Base-by-base conservation (phyloP, 1,140 invertebrate species). In the Oryctes rhinoceros region DNA sequence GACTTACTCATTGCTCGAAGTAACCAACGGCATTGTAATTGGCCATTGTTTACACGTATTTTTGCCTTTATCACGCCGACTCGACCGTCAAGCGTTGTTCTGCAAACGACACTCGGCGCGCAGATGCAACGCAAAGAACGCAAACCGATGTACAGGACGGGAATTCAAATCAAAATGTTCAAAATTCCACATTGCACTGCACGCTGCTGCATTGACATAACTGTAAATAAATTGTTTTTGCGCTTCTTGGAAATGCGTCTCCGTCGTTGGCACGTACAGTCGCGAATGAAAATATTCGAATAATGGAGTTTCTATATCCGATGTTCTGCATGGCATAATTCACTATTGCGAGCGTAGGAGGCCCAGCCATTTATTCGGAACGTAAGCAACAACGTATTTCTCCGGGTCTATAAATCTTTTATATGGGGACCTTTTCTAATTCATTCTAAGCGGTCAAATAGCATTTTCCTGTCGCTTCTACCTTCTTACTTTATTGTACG, bases 131-230 rank as follows among this genome's bases (percentile, higher is more conserved):
- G 65, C 65, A 18, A 67, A 67, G 65, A 67, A 67, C 65, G 65
- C 65, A 35, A 24, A 67, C 10, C 65, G 65, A 24, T 35, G 30
- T 67, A 67, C 65, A 35, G 65, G 65, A 18, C 20, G n/a, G 65
- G 65, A 67, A 67, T 67, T 67, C 65, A 67, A 67, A 67, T 67
- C 65, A 67, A 67, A 67, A 67, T 67, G 65, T 67, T 67, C 65
- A 67, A 67, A 67, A 67, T 67, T 67, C 65, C 65, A 67, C 65
- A 18, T 67, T 67, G 65, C 65, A 67, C 65, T 67, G 24, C 24
- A 67, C 65, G 5, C 18, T 24, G 65, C 20, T 24, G 65, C n/a
- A 67, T 20, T 35, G 65, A 18, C 65, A 18, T 67, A 67, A 67
- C 65, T 67, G 65, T 67, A 35, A 67, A 67, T 67, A 67, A 67